Percentiles rank a stretch among this genome's conserved stretches.
These are phyloP conservation scores for Calliphora vicina DNA, from an alignment of 1,140 invertebrate species.

Conservation along the genomic window DNA sequence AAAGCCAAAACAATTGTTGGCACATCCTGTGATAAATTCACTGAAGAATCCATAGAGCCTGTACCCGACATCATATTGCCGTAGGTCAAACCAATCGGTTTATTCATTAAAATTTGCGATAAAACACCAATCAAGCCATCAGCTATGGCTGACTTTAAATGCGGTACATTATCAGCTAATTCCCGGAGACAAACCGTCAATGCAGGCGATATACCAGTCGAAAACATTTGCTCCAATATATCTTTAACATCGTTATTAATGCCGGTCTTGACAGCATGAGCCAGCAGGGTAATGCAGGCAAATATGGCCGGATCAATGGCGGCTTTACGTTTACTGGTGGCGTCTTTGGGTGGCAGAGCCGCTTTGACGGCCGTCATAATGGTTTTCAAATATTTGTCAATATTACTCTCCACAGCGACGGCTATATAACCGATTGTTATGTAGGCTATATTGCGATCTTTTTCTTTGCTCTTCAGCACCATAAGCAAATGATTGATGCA, in stretches of 20 bases:
- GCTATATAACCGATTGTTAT: slow-evolving; percentile 90
- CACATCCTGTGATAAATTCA: slow-evolving; percentile 70
- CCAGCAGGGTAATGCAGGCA: slow-evolving; percentile 92
- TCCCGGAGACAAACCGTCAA: slow-evolving; percentile 91
- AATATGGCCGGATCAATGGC: slow-evolving; percentile 89
- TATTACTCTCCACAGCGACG: slow-evolving; percentile 86
- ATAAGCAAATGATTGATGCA: slow-evolving; percentile 82
- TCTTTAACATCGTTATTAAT: slow-evolving; percentile 83
- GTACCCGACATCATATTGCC: slow-evolving; percentile 37
- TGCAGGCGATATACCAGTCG: slow-evolving; percentile 88
- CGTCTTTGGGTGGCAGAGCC: slow-evolving; percentile 82
- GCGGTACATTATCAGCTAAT: slow-evolving; percentile 86
- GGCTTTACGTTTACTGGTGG: slow-evolving; percentile 74
- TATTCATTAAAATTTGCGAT: slow-evolving; percentile 88
- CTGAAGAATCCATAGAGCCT: slow-evolving; percentile 49
- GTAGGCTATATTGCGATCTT: slow-evolving; percentile 86
- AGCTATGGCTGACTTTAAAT: slow-evolving; percentile 88
- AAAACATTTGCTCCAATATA: slow-evolving; percentile 90
- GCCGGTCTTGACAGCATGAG: slow-evolving; percentile 80
- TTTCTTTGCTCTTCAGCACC: slow-evolving; percentile 79
- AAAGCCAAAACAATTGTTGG: slow-evolving; percentile 90
- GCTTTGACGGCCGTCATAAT: slow-evolving; percentile 89
- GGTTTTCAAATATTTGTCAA: slow-evolving; percentile 79
- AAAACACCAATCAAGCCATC: slow-evolving; percentile 89
- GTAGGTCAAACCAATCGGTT: slow-evolving; percentile 74